A percentile compares a stretch with the other conserved stretches of the same genome.
Conservation (phyloP, 1,140 invertebrate species). For the Daktulosphaira vitifoliae region DNA sequence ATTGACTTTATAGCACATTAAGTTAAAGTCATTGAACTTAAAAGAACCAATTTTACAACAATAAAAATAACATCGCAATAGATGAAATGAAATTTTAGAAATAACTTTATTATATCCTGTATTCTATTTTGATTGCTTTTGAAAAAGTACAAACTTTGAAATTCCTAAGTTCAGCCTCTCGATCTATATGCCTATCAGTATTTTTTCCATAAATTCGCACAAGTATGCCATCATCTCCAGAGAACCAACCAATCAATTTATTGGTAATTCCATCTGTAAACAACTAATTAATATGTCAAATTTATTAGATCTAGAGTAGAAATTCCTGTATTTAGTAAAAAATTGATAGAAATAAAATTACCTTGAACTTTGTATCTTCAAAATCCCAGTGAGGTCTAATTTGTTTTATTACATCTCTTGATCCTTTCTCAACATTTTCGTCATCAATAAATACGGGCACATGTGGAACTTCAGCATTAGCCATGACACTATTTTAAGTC, state of each 20-base stretch:
- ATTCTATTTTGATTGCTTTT: too few relatives aligned
- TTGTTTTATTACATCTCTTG: not conserved
- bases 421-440: slow-evolving; percentile 17
- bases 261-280: slow-evolving; percentile 96
- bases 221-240: slow-evolving; percentile 66
- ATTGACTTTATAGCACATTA: too few relatives aligned
- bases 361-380: slow-evolving; percentile 23
- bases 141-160: slow-evolving; percentile 53
- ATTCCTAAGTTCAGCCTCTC: slow-evolving; percentile 63
- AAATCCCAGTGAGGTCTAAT: slow-evolving; percentile 29
- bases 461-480: not conserved
- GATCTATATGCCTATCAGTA: slow-evolving; percentile 86
- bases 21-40: too few relatives aligned
- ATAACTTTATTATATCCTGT: too few relatives aligned
- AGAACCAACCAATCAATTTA: slow-evolving; percentile 74
- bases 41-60: too few relatives aligned
- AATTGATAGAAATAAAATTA: too few relatives aligned
- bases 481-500: too few relatives aligned
- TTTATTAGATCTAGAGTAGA: too few relatives aligned
- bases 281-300: slow-evolving; percentile 59
- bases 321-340: too few relatives aligned
- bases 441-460: slow-evolving; percentile 14
- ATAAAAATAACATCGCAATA: too few relatives aligned
- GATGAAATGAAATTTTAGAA: too few relatives aligned
- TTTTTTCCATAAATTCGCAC: slow-evolving; percentile 88